phyloP scores from a whole-genome alignment of 2,888 invertebrate species.

The Crossocerus cetratus region DNA sequence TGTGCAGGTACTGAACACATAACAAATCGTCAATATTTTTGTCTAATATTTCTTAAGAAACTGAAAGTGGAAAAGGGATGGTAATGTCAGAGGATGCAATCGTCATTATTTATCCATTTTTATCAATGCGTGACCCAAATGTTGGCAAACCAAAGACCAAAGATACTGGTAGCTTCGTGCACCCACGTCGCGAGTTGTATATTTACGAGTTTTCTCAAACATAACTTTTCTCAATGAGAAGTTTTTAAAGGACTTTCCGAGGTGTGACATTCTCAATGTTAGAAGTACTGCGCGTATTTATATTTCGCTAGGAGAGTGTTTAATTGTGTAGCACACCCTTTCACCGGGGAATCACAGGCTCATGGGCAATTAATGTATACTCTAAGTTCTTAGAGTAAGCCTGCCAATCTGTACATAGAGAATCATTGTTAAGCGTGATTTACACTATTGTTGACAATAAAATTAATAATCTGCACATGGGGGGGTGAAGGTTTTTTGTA shows the following conservation, averaged over 20 bases:
- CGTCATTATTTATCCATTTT: background rate
- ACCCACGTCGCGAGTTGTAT: no score
- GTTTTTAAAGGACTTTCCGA: no score
- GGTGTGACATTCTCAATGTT: no score
- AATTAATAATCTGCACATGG: conserved; percentile 67
- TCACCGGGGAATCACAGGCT: conserved; percentile 25
- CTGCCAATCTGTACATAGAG: conserved; percentile 53
- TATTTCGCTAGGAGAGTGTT: conserved; percentile 21
- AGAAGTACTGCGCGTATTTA: conserved; percentile 29
- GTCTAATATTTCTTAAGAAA: no score
- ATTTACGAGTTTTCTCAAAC: background rate
- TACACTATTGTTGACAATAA: conserved; percentile 72
- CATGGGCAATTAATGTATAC: conserved; percentile 28
- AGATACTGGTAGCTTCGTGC: no score
- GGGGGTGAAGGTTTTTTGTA: conserved; percentile 74
- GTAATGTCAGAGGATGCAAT: background rate
- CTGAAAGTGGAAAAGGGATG: no score
- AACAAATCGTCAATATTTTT: conserved; percentile 52
- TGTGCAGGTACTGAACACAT: conserved; percentile 75
- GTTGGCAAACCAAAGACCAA: no score
- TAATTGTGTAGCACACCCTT: conserved; percentile 25
- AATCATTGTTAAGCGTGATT: conserved; percentile 71
- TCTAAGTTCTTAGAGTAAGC: conserved; percentile 33
- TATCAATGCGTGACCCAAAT: background rate
- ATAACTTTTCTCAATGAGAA: background rate